These are phyloP conservation scores for Cotesia chilonis DNA, from an alignment of 1,140 invertebrate genomes.

Conservation along the genomic window DNA sequence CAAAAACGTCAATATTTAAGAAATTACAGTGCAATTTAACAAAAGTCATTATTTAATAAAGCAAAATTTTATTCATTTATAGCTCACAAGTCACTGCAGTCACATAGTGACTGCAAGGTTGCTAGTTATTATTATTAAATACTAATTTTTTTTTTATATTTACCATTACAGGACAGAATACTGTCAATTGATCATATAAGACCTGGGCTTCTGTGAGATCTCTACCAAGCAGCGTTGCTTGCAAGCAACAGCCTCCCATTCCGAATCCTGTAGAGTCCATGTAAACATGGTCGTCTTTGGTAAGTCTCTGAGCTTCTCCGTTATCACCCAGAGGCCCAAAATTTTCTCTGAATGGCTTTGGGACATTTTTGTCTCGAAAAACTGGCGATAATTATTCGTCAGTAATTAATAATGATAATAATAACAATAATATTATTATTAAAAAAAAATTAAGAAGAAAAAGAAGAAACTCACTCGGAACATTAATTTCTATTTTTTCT, in stretches of 20 bases:
- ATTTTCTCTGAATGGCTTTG: constrained; percentile 79
- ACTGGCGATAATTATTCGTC: constrained; percentile 68
- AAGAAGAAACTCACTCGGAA: constrained; percentile 78
- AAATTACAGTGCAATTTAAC: background rate
- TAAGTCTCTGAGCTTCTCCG: constrained; percentile 72
- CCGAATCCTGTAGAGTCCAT: constrained; percentile 99
- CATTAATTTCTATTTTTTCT: constrained; percentile 95
- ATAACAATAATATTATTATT: background rate
- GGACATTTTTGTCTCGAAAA: constrained; percentile 87
- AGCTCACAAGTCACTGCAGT: too few relatives aligned
- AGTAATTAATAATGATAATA: background rate
- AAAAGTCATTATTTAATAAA: too few relatives aligned
- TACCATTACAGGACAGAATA: constrained; percentile 97
- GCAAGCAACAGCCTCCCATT: constrained; percentile 98
- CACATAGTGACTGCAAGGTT: too few relatives aligned
- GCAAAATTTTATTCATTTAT: too few relatives aligned
- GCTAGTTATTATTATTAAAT: too few relatives aligned
- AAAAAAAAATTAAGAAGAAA: background rate
- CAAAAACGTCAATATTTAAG: too few relatives aligned
- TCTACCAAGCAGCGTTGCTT: constrained; percentile 95
- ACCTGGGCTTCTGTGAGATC: constrained; percentile 95
- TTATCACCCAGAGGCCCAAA: constrained; percentile 74
- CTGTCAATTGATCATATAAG: constrained; percentile 97
- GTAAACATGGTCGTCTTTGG: constrained; percentile 87
- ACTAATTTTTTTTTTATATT: constrained; percentile 23